Conservation (phyloP, 2,113 vertebrate genomes). For the Trogon melanurus region DNA sequence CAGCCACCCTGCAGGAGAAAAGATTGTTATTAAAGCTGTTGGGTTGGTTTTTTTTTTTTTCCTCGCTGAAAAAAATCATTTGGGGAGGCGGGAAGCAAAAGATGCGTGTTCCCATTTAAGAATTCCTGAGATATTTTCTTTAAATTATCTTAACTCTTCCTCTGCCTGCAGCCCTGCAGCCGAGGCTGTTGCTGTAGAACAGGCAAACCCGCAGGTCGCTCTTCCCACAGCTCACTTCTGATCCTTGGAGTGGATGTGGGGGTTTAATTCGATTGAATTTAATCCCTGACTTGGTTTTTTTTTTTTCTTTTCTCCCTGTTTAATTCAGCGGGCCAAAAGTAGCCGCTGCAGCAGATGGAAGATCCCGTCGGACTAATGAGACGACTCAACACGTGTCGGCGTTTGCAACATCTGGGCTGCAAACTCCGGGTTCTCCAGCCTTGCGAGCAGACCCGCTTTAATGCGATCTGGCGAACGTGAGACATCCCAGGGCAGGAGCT, state of each 20-base stretch:
- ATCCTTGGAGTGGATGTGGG: rapidly evolving
- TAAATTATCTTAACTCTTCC: neutral
- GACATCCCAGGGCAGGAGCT: neutral
- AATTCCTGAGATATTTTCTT: neutral
- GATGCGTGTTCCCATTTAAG: neutral
- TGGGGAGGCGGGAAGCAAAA: neutral
- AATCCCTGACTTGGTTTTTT: neutral
- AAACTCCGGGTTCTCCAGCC: neutral
- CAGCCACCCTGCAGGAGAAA: conserved; percentile 84
- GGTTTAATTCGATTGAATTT: neutral
- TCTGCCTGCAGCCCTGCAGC: neutral
- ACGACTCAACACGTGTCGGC: neutral
- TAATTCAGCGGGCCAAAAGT: neutral
- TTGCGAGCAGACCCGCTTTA: neutral
- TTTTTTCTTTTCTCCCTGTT: neutral
- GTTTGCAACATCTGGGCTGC: conserved; percentile 1
- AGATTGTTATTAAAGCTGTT: neutral
- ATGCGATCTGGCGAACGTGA: neutral
- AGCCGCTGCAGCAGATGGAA: neutral
- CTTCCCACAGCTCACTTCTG: neutral
- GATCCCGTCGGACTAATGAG: neutral
- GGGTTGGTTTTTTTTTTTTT: neutral
- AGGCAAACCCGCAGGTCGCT: rapidly evolving
- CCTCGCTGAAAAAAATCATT: neutral
- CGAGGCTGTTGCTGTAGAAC: rapidly evolving